Conservation (phyloP, 2,888 invertebrate genomes). For the Melanargia galathea region DNA sequence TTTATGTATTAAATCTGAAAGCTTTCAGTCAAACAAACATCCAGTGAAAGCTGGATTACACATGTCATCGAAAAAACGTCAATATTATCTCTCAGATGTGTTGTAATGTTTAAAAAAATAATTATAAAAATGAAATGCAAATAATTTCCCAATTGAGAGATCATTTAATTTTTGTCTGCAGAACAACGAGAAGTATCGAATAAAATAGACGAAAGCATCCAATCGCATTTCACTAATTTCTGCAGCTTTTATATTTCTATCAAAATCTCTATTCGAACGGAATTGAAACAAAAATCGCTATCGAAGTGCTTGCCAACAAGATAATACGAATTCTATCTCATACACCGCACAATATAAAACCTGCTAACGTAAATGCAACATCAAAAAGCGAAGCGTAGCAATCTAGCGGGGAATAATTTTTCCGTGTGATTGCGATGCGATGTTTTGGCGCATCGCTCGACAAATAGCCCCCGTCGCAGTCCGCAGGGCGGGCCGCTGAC, state of each 20-base stretch:
- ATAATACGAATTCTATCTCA: constrained; percentile 73
- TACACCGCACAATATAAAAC: constrained; percentile 70
- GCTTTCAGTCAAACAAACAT: constrained; percentile 44
- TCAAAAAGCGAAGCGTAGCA: constrained; percentile 73
- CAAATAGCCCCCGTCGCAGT: constrained; percentile 73
- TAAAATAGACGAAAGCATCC: constrained; percentile 11
- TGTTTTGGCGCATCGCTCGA: constrained; percentile 80
- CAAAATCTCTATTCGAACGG: constrained; percentile 54
- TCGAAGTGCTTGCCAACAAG: constrained; percentile 73
- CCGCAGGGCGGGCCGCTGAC: constrained; percentile 74
- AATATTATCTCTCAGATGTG: constrained; percentile 6
- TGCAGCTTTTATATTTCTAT: constrained; percentile 41
- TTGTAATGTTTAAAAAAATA: too few relatives aligned
- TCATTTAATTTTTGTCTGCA: background rate
- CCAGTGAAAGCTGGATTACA: constrained; percentile 37
- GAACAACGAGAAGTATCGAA: background rate
- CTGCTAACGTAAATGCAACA: constrained; percentile 71
- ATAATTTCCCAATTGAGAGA: background rate
- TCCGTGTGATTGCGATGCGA: constrained; percentile 76
- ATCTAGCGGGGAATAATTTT: constrained; percentile 75
- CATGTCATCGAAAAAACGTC: constrained; percentile 31
- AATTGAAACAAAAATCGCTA: constrained; percentile 69
- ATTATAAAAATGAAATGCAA: background rate
- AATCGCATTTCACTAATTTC: constrained; percentile 42
- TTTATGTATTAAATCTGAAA: constrained; percentile 44